Conservation (phyloP, 2,797 vertebrate species). For the Semaprochilodus insignis region DNA sequence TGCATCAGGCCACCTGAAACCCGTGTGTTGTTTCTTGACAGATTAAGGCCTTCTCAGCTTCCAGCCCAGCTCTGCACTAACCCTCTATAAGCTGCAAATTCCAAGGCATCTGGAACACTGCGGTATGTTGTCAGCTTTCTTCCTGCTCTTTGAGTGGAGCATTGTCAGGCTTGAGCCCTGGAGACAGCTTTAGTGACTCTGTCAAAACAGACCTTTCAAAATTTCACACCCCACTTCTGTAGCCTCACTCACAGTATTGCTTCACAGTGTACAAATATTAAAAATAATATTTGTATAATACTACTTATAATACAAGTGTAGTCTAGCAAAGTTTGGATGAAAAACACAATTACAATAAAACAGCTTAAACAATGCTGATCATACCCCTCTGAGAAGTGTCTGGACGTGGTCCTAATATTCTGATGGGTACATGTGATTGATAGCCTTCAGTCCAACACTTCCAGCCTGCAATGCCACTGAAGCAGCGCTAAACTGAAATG, state of each 20-base stretch:
- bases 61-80: slow-evolving; percentile 50
- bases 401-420: too few relatives aligned
- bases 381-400: too few relatives aligned
- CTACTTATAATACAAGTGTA: too few relatives aligned
- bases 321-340: too few relatives aligned
- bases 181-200: slow-evolving; percentile 68
- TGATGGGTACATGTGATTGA: too few relatives aligned
- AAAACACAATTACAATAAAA: too few relatives aligned
- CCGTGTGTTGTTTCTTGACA: slow-evolving; percentile 71
- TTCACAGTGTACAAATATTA: neutral
- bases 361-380: too few relatives aligned
- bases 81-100: slow-evolving; percentile 70
- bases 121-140: slow-evolving; percentile 70
- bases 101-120: slow-evolving; percentile 71
- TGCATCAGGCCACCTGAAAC: slow-evolving; percentile 74
- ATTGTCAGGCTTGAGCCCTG: slow-evolving; percentile 65
- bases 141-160: slow-evolving; percentile 67
- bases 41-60: slow-evolving; percentile 67
- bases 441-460: too few relatives aligned
- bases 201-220: slow-evolving; percentile 66
- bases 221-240: slow-evolving; percentile 52
- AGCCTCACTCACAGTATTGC: slow-evolving; percentile 57
- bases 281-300: too few relatives aligned
- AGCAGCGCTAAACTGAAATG: too few relatives aligned
- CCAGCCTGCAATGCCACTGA: too few relatives aligned